Percentiles rank a stretch among this genome's conserved stretches.
Conservation (phyloP, 1,140 invertebrate genomes). For the Drusus annulatus region DNA sequence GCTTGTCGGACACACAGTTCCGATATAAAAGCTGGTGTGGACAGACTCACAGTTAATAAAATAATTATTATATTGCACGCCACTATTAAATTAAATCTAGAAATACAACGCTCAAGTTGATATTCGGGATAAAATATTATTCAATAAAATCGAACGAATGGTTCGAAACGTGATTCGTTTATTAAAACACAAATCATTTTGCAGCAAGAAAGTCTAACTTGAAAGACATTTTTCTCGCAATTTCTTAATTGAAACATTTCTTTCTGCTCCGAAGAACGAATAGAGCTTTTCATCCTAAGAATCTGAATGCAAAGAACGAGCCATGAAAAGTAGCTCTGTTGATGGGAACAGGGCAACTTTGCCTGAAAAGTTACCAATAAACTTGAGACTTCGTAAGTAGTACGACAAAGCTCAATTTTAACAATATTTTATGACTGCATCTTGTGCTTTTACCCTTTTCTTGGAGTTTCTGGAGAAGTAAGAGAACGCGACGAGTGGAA, state of each 20-base stretch:
- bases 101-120: no score
- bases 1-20: no score
- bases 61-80: no score
- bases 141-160: no score
- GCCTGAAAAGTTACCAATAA: constrained; percentile 20
- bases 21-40: no score
- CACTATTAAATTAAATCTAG: no score
- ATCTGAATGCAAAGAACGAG: constrained; percentile 26
- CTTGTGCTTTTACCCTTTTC: constrained; percentile 24
- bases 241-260: constrained; percentile 49
- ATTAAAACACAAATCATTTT: no score
- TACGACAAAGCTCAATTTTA: constrained; percentile 29
- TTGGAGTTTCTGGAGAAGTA: background rate
- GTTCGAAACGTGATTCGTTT: no score
- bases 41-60: no score
- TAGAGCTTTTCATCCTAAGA: constrained; percentile 16
- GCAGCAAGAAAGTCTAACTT: no score
- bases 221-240: background rate
- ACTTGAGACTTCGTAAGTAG: constrained; percentile 16
- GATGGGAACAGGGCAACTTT: constrained; percentile 29
- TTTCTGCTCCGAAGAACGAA: constrained; percentile 11
- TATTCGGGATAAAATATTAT: no score
- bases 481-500: background rate
- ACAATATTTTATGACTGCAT: constrained; percentile 33
- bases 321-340: constrained; percentile 20